A percentile compares a stretch with the other conserved stretches of the same genome.
These are phyloP conservation scores for Euplagia quadripunctaria DNA, from an alignment of 2,888 invertebrate genomes.

Conservation along the genomic window DNA sequence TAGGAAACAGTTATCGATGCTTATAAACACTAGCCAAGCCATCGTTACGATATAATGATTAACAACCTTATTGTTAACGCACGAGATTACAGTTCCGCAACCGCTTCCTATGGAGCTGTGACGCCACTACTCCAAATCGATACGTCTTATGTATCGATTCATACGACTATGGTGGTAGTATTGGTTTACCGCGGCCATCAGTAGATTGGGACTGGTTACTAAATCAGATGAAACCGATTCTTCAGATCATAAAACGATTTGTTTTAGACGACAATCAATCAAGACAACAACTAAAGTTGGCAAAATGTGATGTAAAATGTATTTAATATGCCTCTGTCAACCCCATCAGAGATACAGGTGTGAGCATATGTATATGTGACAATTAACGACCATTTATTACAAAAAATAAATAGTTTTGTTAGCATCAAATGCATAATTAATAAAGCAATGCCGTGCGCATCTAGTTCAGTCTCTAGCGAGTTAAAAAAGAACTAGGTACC, in stretches of 20 bases:
- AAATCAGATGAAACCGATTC: neutral
- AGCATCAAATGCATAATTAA: neutral
- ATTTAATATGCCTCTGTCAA: no score
- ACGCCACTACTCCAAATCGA: no score
- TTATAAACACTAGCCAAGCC: neutral
- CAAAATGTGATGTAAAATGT: no score
- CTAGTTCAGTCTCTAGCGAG: slow-evolving; percentile 1
- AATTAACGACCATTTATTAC: neutral
- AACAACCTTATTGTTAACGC: no score
- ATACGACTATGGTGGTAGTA: no score
- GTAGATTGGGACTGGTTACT: neutral
- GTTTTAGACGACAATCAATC: neutral
- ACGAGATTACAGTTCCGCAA: no score
- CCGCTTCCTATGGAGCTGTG: no score
- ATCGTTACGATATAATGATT: neutral
- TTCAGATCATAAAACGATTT: neutral
- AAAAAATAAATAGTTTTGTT: neutral
- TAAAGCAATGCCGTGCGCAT: neutral
- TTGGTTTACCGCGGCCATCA: neutral
- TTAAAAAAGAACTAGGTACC: neutral
- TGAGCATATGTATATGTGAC: no score
- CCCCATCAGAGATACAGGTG: no score
- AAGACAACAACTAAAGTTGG: no score
- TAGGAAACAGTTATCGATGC: neutral
- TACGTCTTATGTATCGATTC: no score